Percentiles rank a stretch among this genome's conserved stretches.
Evolutionary conservation across 2,888 invertebrate genomes (phyloP).

Genomic region (Craniophora ligustri): DNA sequence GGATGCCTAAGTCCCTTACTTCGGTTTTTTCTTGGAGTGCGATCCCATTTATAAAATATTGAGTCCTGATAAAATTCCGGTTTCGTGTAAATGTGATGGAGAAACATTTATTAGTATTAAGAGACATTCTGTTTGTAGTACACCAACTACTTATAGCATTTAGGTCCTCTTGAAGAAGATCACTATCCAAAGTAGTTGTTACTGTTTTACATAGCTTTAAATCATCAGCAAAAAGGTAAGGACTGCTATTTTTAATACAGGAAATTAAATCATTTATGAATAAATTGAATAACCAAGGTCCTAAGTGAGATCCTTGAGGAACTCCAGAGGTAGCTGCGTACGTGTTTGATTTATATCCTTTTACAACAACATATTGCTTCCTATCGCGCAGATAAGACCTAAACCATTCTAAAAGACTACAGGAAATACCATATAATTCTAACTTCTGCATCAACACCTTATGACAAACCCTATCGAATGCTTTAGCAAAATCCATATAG

Average conservation of each 20-base stretch:
- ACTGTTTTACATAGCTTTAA: constrained; percentile 9
- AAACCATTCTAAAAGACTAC: constrained; percentile 6
- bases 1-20: neutral
- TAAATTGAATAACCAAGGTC: constrained; percentile 3
- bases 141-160: neutral
- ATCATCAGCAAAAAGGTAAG: constrained; percentile 3
- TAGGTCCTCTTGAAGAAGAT: neutral
- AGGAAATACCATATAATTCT: neutral
- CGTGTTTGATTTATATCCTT: neutral
- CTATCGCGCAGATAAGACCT: neutral
- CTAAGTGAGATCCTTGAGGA: constrained; percentile 2
- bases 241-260: constrained; percentile 3
- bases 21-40: neutral
- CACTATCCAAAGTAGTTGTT: neutral
- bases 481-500: constrained; percentile 9
- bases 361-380: neutral
- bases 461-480: neutral
- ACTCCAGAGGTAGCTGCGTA: neutral
- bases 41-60: neutral
- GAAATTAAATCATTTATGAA: constrained; percentile 5
- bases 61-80: neutral
- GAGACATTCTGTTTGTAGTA: neutral
- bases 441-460: constrained; percentile 1
- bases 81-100: neutral
- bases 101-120: neutral